Percentiles rank a stretch among this genome's conserved stretches.
phyloP scores from a whole-genome alignment of 1,140 invertebrate genomes.

The Ptiloglossa arizonensis region DNA sequence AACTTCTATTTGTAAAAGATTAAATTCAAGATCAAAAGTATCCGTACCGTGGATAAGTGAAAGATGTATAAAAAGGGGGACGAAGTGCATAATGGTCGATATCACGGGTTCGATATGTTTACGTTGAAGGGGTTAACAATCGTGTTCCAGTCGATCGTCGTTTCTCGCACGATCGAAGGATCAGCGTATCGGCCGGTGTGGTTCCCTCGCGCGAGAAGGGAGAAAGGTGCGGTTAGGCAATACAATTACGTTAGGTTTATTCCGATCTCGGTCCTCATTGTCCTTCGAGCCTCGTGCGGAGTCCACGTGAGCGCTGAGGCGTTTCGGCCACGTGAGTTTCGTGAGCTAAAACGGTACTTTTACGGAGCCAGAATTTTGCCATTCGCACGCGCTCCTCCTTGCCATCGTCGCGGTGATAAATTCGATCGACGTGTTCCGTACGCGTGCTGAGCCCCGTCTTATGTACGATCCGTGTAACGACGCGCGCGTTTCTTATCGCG shows the following conservation, averaged over 20 bases:
- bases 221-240: slow-evolving; percentile 7
- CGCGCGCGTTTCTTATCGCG: no score
- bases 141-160: slow-evolving; percentile 9
- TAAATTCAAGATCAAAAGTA: no score
- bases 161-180: not conserved
- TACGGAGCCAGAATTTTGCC: slow-evolving; percentile 14
- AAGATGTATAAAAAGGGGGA: no score
- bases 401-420: not conserved
- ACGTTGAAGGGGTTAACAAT: no score
- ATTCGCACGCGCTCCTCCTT: not conserved
- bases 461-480: no score
- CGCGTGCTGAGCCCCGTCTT: no score
- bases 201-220: not conserved
- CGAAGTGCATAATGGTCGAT: no score
- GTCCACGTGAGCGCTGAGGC: slow-evolving; percentile 67
- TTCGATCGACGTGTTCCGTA: not conserved
- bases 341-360: slow-evolving; percentile 32
- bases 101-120: no score
- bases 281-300: slow-evolving; percentile 58
- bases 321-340: slow-evolving; percentile 61
- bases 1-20: no score
- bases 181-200: not conserved
- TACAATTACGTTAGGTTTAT: slow-evolving; percentile 8
- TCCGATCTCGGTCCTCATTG: not conserved
- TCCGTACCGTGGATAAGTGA: no score